These are phyloP conservation scores for Empis livida DNA, from an alignment of 2,888 invertebrate species.

Conservation along the genomic window DNA sequence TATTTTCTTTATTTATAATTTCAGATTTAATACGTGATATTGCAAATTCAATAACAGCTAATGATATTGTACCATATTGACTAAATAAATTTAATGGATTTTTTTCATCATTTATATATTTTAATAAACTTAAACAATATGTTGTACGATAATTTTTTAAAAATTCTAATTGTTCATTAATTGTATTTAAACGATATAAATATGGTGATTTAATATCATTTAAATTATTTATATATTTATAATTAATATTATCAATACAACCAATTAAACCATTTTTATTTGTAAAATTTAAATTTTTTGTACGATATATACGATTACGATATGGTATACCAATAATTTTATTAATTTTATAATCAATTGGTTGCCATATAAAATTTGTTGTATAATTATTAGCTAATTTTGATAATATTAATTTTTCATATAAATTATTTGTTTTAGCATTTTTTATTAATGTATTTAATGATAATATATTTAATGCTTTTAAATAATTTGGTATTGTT, in stretches of 20 bases:
- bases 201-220: slow-evolving; percentile 52
- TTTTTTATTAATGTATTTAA: slow-evolving; percentile 23
- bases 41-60: slow-evolving; percentile 53
- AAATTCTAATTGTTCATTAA: slow-evolving; percentile 25
- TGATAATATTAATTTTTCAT: slow-evolving; percentile 39
- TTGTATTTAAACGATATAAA: slow-evolving; percentile 33
- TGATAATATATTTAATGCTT: slow-evolving; percentile 26
- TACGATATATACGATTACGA: slow-evolving; percentile 27
- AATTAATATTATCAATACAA: slow-evolving; percentile 27
- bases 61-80: slow-evolving; percentile 41
- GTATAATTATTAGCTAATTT: slow-evolving; percentile 47
- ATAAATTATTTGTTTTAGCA: slow-evolving; percentile 27
- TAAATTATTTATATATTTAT: slow-evolving; percentile 25
- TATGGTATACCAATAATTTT: slow-evolving; percentile 17
- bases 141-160: slow-evolving; percentile 58
- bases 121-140: slow-evolving; percentile 59
- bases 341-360: slow-evolving; percentile 16
- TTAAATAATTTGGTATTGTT: slow-evolving; percentile 30
- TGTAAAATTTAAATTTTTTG: slow-evolving; percentile 33
- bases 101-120: not conserved
- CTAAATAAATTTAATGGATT: slow-evolving; percentile 25
- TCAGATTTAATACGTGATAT: slow-evolving; percentile 49
- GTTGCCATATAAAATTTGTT: slow-evolving; percentile 62
- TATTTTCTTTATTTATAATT: not conserved
- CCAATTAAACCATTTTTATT: slow-evolving; percentile 38